A percentile compares a stretch with the other conserved stretches of the same genome.
phyloP scores from a whole-genome alignment of 2,888 invertebrate genomes.

The Nemurella pictetii region DNA sequence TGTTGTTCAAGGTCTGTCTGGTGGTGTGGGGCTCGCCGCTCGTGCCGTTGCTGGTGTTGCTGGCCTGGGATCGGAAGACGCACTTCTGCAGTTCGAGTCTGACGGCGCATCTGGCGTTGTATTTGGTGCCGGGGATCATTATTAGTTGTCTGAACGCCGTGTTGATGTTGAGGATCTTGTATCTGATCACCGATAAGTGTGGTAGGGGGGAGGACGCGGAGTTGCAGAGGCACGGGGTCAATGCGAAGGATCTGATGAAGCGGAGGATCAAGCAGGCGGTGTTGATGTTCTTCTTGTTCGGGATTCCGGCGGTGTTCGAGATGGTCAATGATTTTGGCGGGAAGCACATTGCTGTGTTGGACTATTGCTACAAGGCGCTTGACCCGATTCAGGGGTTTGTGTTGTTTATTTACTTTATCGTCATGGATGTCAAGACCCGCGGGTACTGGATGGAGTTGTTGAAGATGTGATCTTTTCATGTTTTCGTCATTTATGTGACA shows the following conservation, averaged over 20 bases:
- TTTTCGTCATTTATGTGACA: no score
- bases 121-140: not conserved
- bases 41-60: not conserved
- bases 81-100: not conserved
- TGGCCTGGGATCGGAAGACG: not conserved
- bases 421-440: not conserved
- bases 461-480: no score
- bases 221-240: not conserved
- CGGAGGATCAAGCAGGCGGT: not conserved
- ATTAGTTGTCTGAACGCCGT: not conserved
- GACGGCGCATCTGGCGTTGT: not conserved
- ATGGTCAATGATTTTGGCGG: not conserved
- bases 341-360: not conserved
- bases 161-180: not conserved
- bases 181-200: not conserved
- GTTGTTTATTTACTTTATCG: not conserved
- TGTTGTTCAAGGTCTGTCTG: not conserved
- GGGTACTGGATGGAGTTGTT: not conserved
- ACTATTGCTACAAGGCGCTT: not conserved
- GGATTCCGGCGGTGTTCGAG: not conserved
- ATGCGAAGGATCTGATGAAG: not conserved
- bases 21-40: not conserved
- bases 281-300: not conserved
- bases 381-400: not conserved
- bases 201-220: not conserved